Evolutionary conservation across 1,140 invertebrate genomes (phyloP), one percentile per base, ranked within the genome.

Genomic region (Eueides isabella): DNA sequence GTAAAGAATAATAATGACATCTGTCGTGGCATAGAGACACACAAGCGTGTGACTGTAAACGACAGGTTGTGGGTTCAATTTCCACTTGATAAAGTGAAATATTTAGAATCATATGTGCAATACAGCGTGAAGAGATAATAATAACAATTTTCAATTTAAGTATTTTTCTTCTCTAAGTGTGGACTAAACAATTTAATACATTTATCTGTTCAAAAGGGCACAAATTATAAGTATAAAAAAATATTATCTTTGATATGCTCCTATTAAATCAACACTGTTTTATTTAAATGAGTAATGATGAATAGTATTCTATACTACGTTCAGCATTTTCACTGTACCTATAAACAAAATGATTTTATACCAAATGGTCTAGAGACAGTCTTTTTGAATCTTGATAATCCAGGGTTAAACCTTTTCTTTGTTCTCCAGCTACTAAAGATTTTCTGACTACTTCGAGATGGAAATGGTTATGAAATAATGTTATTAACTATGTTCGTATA

Each of bases 371-470:
- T 12, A 33, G 68, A 62, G 68, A 70, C 68, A 35, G 48, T 68
- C 44, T n/a, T 28, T 70, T 70, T 70, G 61, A 61, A 62, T 61
- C 67, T 62, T 26, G 61, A 55, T 70, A 70, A 70, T 70, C 61
- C 68, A 23, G 29, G 55, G 48, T 55, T 55, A 61, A 63, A 28
- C 29, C 29, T 63, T 31, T 31, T 63, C 61, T 63, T 63, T 63
- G 61, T 63, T 29, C 61, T 70, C 30, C 30, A 33, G 68, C 55
- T 61, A 70, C 62, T 70, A 55, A 70, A 70, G 55, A 70, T 55
- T 62, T 70, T 62, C 68, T 61, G 55, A 70, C 68, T 70, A 70
- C 31, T 70, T 70, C 61, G 61, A 70, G 68, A 61, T 70, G 68
- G 33, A 70, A 68, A 68, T 55, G 67, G 31, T 68, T 68, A 68